Evolutionary conservation across 2,113 vertebrate genomes (phyloP).

Genomic region (Gnathonemus echidnorhynchus): DNA sequence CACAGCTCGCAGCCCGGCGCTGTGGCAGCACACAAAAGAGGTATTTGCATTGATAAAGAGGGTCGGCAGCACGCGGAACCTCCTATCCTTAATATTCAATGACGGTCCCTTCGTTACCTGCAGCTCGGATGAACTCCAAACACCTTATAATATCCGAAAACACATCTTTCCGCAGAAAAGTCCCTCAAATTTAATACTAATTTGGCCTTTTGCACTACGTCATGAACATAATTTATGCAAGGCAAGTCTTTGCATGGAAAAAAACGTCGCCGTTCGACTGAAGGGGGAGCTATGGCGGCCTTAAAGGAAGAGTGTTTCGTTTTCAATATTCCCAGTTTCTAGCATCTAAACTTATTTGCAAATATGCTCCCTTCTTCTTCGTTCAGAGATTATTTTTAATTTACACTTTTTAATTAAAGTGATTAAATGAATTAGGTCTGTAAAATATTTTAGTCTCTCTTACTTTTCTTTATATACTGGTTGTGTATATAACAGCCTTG

Average conservation of each 20-base stretch:
- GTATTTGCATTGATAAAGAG: slow-evolving; percentile 76
- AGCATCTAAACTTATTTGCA: background rate
- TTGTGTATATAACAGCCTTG: background rate
- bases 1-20: slow-evolving; percentile 67
- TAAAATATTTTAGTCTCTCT: background rate
- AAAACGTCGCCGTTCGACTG: slow-evolving; percentile 61
- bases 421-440: background rate
- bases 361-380: background rate
- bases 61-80: slow-evolving; percentile 51
- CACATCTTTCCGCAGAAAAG: slow-evolving; percentile 47
- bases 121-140: slow-evolving; percentile 34
- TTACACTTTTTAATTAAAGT: background rate
- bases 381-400: background rate
- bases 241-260: slow-evolving; percentile 78
- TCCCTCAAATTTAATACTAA: slow-evolving; percentile 63
- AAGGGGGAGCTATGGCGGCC: slow-evolving; percentile 55
- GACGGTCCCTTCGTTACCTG: slow-evolving; percentile 46
- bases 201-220: slow-evolving; percentile 89
- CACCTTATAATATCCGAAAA: slow-evolving; percentile 38
- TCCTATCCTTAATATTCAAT: slow-evolving; percentile 64
- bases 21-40: slow-evolving; percentile 68
- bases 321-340: background rate
- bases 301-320: slow-evolving; percentile 59
- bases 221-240: slow-evolving; percentile 99
- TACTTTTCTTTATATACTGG: background rate